Conservation (phyloP, 2,888 invertebrate species). For the Sminthurides aquaticus region DNA sequence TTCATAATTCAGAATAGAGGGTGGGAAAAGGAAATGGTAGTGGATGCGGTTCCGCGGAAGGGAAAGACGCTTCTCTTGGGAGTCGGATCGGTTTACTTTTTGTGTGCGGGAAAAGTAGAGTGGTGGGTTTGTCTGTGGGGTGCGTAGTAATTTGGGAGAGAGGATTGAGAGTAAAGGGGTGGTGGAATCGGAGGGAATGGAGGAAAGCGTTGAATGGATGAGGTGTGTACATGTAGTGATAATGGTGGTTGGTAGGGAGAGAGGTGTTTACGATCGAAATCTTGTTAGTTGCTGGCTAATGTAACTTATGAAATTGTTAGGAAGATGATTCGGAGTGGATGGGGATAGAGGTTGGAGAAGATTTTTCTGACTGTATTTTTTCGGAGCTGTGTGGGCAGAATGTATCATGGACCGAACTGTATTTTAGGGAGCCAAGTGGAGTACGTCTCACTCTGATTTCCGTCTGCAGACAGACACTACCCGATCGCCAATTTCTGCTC, state of each 20-base stretch:
- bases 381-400: constrained; percentile 29
- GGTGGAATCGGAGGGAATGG: not conserved
- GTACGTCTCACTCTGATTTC: constrained; percentile 39
- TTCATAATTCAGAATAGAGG: not conserved
- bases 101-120: too few species aligned
- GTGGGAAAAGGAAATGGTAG: not conserved
- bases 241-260: not conserved
- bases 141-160: too few species aligned
- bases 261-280: constrained; percentile 2
- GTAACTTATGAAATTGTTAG: constrained; percentile 5
- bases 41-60: not conserved
- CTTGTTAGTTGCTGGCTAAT: constrained; percentile 5
- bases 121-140: too few species aligned
- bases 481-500: constrained; percentile 22
- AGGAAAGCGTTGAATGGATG: not conserved
- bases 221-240: not conserved
- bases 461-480: constrained; percentile 40
- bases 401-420: constrained; percentile 33
- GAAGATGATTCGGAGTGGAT: not conserved
- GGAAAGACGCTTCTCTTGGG: too few species aligned
- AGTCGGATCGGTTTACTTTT: too few species aligned
- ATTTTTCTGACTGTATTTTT: constrained; percentile 21
- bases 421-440: constrained; percentile 37
- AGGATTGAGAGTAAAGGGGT: too few species aligned
- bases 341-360: constrained; percentile 4